Conservation (phyloP, 1,140 invertebrate genomes). For the Olivierus martensii region DNA sequence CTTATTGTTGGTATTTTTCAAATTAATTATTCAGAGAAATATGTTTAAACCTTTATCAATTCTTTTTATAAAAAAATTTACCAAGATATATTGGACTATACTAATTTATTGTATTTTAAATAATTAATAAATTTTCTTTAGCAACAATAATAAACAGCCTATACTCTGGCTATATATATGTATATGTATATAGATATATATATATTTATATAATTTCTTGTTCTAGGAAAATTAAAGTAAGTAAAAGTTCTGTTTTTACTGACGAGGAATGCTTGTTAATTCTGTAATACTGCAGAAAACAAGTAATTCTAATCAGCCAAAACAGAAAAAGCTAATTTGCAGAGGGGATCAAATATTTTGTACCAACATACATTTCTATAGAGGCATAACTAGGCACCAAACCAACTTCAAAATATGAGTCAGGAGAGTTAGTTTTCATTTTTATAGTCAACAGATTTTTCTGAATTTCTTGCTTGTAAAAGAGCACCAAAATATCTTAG, state of each 20-base stretch:
- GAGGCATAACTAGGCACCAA: conserved; percentile 18
- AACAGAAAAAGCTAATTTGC: conserved; percentile 10
- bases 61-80: too few relatives aligned
- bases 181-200: background rate
- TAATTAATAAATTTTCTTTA: too few relatives aligned
- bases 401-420: conserved; percentile 15
- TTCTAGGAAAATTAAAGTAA: background rate
- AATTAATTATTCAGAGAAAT: too few relatives aligned
- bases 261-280: conserved; percentile 7
- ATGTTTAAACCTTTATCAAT: too few relatives aligned
- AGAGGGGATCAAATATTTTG: conserved; percentile 15
- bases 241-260: background rate
- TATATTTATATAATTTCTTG: background rate
- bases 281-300: conserved; percentile 6
- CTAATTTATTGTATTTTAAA: too few relatives aligned
- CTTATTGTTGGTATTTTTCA: too few relatives aligned
- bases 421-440: conserved; percentile 11
- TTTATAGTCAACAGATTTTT: conserved; percentile 13
- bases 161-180: background rate
- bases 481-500: conserved; percentile 20
- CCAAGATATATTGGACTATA: too few relatives aligned
- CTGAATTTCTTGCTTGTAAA: conserved; percentile 15
- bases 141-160: background rate
- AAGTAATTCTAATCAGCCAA: conserved; percentile 5
- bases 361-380: conserved; percentile 16